phyloP scores from a whole-genome alignment of 2,797 vertebrate species.

The Mallotus villosus region DNA sequence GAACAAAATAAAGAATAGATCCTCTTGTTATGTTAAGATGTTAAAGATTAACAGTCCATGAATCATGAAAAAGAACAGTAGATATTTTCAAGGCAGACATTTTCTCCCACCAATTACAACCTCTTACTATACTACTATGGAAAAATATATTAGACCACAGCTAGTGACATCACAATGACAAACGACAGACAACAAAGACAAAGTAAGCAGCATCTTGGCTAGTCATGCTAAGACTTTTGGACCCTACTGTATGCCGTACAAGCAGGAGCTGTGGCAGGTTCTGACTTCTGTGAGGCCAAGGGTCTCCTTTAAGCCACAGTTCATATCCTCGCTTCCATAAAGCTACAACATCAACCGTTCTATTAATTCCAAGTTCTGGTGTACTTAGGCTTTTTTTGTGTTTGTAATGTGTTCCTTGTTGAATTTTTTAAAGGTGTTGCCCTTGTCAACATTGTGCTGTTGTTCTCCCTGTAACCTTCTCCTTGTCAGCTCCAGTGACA shows the following conservation, averaged over 20 bases:
- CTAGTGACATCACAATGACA: not conserved
- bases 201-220: not conserved
- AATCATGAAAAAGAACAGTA: not conserved
- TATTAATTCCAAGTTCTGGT: too few species aligned
- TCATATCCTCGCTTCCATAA: not conserved
- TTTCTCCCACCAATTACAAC: not conserved
- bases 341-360: not conserved
- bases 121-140: too few species aligned
- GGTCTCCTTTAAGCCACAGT: not conserved
- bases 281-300: not conserved
- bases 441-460: too few species aligned
- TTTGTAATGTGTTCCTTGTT: too few species aligned
- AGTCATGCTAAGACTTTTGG: too few species aligned
- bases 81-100: not conserved
- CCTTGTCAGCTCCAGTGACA: too few species aligned
- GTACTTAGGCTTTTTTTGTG: too few species aligned
- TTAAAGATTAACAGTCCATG: not conserved
- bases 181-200: not conserved
- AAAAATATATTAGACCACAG: too few species aligned
- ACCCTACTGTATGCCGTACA: slow-evolving; percentile 5
- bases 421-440: too few species aligned
- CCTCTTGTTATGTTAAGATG: too few species aligned
- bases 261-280: not conserved
- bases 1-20: not conserved
- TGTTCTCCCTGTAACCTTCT: too few species aligned